phyloP scores from a whole-genome alignment of 2,888 invertebrate species.

The Apamea epomidion region DNA sequence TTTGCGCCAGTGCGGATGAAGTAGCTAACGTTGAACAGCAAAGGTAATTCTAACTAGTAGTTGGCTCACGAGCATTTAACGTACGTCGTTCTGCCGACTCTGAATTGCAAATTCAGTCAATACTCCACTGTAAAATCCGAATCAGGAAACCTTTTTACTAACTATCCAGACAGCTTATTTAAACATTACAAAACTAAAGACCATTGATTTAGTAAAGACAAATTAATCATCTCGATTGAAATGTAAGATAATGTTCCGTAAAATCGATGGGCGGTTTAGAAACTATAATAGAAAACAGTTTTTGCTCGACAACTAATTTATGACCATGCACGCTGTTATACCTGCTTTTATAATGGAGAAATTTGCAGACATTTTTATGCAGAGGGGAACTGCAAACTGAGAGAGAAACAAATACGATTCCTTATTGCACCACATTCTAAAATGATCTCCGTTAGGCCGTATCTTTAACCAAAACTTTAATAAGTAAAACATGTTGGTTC shows the following conservation, averaged over 20 bases:
- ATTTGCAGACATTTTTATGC: conserved; percentile 11
- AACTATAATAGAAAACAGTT: conserved; percentile 33
- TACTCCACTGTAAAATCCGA: conserved; percentile 52
- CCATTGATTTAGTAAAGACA: conserved; percentile 13
- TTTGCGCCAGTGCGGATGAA: conserved; percentile 53
- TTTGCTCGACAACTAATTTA: conserved; percentile 43
- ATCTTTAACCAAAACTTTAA: conserved; percentile 45
- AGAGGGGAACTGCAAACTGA: background rate
- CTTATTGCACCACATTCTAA: conserved; percentile 13
- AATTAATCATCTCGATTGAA: conserved; percentile 39
- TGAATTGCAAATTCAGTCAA: conserved; percentile 67
- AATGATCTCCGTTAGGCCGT: conserved; percentile 19
- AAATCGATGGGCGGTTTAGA: conserved; percentile 37
- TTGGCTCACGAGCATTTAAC: conserved; percentile 63
- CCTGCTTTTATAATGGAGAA: conserved; percentile 20
- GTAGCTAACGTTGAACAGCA: conserved; percentile 61
- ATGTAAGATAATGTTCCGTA: conserved; percentile 40
- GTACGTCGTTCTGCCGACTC: conserved; percentile 60
- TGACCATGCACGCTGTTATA: conserved; percentile 18
- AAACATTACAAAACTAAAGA: conserved; percentile 28
- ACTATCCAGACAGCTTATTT: conserved; percentile 29
- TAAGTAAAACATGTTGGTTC: conserved; percentile 57
- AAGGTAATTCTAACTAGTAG: conserved; percentile 63
- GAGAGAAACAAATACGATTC: background rate
- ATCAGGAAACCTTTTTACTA: conserved; percentile 47